Evolutionary conservation across 2,797 vertebrate species (phyloP).

Genomic region (Esox masquinongy): DNA sequence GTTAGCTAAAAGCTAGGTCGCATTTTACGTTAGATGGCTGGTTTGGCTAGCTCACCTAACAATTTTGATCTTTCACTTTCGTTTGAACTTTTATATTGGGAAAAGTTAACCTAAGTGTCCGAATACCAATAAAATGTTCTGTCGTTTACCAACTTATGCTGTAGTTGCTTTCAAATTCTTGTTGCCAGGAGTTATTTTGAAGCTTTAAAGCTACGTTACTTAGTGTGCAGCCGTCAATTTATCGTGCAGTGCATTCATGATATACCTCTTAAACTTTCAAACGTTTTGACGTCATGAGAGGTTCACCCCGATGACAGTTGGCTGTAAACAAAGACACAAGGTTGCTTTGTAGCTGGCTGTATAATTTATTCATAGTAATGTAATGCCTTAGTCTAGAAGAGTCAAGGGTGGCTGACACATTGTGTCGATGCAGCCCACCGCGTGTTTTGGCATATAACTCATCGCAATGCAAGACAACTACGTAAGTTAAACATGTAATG

Average conservation of each 20-base stretch:
- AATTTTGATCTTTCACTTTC: background rate
- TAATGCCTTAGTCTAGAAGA: conserved; percentile 32
- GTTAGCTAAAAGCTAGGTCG: conserved; percentile 1
- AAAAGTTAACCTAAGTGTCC: background rate
- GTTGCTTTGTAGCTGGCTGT: background rate
- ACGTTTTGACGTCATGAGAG: background rate
- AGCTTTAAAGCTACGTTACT: background rate
- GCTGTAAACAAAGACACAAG: conserved; percentile 3
- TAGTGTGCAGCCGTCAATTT: background rate
- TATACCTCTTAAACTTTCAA: background rate
- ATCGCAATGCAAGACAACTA: conserved; percentile 59
- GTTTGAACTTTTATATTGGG: background rate
- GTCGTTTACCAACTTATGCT: background rate
- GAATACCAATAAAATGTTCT: background rate
- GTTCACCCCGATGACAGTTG: background rate
- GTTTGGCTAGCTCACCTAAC: conserved; percentile 14
- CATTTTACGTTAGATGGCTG: conserved; percentile 23
- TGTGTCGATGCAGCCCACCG: background rate
- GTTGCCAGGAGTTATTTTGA: background rate
- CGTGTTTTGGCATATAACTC: background rate
- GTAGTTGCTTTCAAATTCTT: background rate
- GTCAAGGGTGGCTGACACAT: background rate
- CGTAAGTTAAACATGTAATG: conserved; percentile 45
- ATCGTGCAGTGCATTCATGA: background rate
- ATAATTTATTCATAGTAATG: conserved; percentile 67